Percentiles rank a stretch among this genome's conserved stretches.
Conservation (phyloP, 2,797 vertebrate species). For the Brachyrhaphis roseni region DNA sequence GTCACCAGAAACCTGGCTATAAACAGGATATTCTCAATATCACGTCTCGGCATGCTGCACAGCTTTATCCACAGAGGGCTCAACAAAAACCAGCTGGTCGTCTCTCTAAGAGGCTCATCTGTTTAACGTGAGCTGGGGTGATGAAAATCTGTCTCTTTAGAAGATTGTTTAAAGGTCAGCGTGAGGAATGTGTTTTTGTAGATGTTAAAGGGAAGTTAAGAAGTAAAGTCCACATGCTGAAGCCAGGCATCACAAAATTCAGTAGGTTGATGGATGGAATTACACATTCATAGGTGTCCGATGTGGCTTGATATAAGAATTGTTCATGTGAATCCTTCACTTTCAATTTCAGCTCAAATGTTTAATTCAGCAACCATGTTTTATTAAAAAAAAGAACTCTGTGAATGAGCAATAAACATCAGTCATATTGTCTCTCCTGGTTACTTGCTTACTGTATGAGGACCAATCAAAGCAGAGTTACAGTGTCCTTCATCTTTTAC, state of each 20-base stretch:
- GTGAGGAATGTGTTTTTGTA: neutral
- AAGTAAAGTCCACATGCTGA: neutral
- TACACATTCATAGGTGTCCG: slow-evolving; percentile 1
- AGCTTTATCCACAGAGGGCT: slow-evolving; percentile 14
- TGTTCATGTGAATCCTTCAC: slow-evolving; percentile 17
- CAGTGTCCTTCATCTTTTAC: slow-evolving; percentile 19
- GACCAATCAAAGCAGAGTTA: slow-evolving; percentile 7
- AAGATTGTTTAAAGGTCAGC: slow-evolving; percentile 1
- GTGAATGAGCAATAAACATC: slow-evolving; percentile 25
- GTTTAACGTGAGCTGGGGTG: slow-evolving; percentile 22
- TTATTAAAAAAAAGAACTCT: slow-evolving; percentile 32
- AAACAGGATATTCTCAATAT: slow-evolving; percentile 40
- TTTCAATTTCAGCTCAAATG: slow-evolving; percentile 34
- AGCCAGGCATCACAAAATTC: neutral
- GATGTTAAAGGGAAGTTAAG: neutral
- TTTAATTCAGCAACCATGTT: slow-evolving; percentile 41
- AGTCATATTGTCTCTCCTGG: slow-evolving; percentile 3
- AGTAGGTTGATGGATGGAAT: neutral
- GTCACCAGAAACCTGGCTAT: slow-evolving; percentile 30
- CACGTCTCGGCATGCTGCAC: slow-evolving; percentile 31
- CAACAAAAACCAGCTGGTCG: slow-evolving; percentile 38
- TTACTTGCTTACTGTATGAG: slow-evolving; percentile 24
- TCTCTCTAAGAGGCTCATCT: slow-evolving; percentile 27
- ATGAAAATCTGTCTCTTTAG: slow-evolving; percentile 19
- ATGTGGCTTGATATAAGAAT: slow-evolving; percentile 19